Evolutionary conservation across 2,113 vertebrate genomes (phyloP).

Genomic region (Barnardius zonarius): DNA sequence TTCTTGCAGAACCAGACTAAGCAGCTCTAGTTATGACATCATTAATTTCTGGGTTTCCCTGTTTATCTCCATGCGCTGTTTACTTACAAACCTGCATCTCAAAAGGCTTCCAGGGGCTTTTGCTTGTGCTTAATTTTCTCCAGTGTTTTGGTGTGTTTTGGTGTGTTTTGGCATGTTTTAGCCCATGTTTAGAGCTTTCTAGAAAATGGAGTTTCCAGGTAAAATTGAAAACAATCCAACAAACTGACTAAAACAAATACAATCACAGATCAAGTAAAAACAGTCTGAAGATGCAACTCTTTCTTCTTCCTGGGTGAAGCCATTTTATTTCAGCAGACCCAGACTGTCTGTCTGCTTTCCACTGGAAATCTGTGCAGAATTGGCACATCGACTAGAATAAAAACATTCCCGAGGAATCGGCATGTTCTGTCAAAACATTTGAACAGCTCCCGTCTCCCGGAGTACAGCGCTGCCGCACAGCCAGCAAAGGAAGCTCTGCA

Average conservation of each 20-base stretch:
- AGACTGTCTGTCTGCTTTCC: slow-evolving; percentile 62
- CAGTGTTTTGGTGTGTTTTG: not conserved
- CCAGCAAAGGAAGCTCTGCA: not conserved
- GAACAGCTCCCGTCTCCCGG: slow-evolving; percentile 47
- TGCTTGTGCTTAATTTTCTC: not conserved
- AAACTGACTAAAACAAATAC: slow-evolving; percentile 3
- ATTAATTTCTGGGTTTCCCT: slow-evolving; percentile 15
- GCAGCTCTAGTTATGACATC: not conserved
- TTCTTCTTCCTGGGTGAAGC: not conserved
- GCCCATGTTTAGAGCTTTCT: not conserved
- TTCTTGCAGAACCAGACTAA: not conserved
- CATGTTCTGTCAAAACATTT: slow-evolving; percentile 63
- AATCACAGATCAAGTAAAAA: not conserved
- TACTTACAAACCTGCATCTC: not conserved
- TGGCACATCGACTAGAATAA: slow-evolving; percentile 56
- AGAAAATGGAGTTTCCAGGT: not conserved
- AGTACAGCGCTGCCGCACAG: not conserved
- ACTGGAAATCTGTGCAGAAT: slow-evolving; percentile 48
- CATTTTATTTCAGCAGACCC: not conserved
- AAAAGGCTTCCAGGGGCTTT: not conserved
- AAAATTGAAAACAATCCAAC: not conserved
- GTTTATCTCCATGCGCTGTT: not conserved
- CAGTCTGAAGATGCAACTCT: not conserved
- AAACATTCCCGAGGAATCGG: slow-evolving; percentile 59
- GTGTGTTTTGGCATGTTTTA: not conserved